Percentiles rank a stretch among this genome's conserved stretches.
phyloP scores from a whole-genome alignment of 2,113 vertebrate genomes.

The Kryptolebias marmoratus region DNA sequence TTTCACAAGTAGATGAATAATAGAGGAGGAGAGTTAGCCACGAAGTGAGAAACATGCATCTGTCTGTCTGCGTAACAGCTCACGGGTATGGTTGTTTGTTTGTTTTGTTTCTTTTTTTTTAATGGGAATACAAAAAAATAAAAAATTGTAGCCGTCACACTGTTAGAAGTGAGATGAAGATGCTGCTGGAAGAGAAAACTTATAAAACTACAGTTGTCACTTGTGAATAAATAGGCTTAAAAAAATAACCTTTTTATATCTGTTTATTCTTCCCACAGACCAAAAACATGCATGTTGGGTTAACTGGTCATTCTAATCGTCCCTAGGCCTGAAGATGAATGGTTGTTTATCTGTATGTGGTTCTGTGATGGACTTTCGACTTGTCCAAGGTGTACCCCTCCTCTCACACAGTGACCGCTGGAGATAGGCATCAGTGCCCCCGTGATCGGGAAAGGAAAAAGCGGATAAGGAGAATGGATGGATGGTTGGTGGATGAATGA shows the following conservation, averaged over 20 bases:
- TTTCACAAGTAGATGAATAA: constrained; percentile 55
- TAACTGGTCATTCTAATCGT: no score
- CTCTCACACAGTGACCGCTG: no score
- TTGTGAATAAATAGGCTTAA: not conserved
- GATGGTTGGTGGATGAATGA: not conserved
- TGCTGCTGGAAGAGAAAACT: not conserved
- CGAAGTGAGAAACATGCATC: constrained; percentile 44
- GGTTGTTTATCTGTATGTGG: no score
- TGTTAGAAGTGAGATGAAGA: not conserved
- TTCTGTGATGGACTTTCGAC: no score
- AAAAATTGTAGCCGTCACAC: not conserved
- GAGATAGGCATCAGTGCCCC: no score
- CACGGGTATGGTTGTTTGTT: constrained; percentile 1
- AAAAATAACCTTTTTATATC: no score
- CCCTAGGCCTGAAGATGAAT: no score
- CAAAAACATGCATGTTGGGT: no score
- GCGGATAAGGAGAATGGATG: no score
- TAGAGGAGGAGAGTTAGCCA: constrained; percentile 49
- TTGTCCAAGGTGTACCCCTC: no score
- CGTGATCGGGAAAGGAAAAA: no score
- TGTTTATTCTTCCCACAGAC: no score
- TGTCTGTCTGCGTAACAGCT: constrained; percentile 31
- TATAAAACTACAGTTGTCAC: not conserved
- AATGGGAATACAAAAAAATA: constrained; percentile 10
- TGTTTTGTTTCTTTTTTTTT: not conserved